These are phyloP conservation scores for Thinocorus orbignyianus DNA, from an alignment of 2,113 vertebrate species.

Conservation along the genomic window DNA sequence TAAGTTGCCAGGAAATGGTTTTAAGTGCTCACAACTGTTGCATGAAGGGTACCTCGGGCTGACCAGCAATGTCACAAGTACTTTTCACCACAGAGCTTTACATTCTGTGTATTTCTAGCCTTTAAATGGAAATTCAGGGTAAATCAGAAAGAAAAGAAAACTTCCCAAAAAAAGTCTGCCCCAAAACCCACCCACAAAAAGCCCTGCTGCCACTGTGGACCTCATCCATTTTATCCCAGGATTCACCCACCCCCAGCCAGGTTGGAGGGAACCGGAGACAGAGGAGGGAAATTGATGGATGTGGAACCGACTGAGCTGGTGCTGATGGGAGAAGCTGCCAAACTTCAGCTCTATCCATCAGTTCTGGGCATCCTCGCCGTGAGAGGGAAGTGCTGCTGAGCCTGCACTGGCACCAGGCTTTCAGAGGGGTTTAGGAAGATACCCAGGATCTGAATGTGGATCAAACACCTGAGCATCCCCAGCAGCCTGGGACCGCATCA, in stretches of 20 bases:
- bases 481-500: background rate
- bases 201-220: background rate
- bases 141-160: background rate
- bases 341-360: background rate
- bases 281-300: background rate
- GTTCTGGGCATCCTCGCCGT: background rate
- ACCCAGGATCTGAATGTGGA: accelerated
- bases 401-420: background rate
- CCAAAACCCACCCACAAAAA: background rate
- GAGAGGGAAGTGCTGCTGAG: background rate
- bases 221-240: background rate
- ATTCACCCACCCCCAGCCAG: background rate
- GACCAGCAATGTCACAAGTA: background rate
- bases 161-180: background rate
- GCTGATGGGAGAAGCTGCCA: background rate
- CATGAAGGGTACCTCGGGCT: no score
- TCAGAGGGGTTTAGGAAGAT: background rate
- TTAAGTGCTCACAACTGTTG: background rate
- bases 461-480: background rate
- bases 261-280: background rate
- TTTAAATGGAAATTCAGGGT: background rate
- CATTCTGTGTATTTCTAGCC: background rate
- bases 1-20: background rate
- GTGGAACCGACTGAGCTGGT: background rate
- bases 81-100: background rate